These are phyloP conservation scores for Protonibea diacanthus DNA, from an alignment of 2,797 vertebrate species.

Conservation along the genomic window DNA sequence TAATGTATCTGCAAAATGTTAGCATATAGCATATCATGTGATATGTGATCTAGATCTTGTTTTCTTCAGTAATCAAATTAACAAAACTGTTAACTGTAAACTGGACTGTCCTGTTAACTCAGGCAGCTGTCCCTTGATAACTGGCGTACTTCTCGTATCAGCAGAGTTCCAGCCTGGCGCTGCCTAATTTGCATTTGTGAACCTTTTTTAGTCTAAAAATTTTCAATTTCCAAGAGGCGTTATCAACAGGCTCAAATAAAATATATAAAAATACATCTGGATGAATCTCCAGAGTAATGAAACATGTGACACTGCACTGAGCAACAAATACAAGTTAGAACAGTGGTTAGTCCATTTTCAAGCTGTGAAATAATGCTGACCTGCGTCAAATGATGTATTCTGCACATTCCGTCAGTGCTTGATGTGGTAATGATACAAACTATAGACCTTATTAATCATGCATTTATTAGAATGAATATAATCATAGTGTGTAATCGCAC, in stretches of 20 bases:
- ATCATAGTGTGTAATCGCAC: neutral
- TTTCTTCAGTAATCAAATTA: conserved; percentile 1
- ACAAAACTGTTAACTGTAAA: neutral
- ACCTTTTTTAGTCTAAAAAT: too few species aligned
- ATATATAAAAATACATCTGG: too few species aligned
- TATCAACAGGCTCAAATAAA: too few species aligned
- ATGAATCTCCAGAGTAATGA: too few species aligned
- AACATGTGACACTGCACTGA: too few species aligned
- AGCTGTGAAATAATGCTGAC: too few species aligned
- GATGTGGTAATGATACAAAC: neutral
- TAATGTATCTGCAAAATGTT: too few species aligned
- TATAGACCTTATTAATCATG: conserved; percentile 16
- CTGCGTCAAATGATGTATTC: neutral
- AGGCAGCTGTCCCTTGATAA: conserved; percentile 13
- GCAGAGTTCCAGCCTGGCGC: neutral
- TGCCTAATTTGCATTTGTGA: too few species aligned
- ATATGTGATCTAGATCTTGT: neutral
- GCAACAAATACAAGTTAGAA: too few species aligned
- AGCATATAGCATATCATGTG: too few species aligned
- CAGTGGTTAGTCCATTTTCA: too few species aligned
- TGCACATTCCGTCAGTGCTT: conserved; percentile 2
- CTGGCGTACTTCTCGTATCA: conserved; percentile 14
- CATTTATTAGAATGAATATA: neutral
- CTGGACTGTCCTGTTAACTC: neutral
- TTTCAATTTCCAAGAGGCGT: too few species aligned